Evolutionary conservation across 1,140 invertebrate species (phyloP).

Genomic region (Nasonia longicornis): DNA sequence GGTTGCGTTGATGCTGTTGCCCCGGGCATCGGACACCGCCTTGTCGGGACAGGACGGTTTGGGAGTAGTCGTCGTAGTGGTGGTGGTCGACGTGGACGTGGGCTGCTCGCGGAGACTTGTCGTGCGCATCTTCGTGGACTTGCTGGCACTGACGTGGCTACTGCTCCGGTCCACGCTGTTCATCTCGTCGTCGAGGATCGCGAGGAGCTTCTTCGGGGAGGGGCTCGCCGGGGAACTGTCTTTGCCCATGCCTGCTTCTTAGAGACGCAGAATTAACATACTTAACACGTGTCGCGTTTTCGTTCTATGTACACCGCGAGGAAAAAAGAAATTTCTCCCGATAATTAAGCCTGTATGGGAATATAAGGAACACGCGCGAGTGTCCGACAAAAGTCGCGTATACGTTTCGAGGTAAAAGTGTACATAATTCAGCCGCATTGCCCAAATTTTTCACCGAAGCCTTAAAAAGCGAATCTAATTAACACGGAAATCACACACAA

Average conservation of each 20-base stretch:
- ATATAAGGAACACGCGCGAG: too few species aligned
- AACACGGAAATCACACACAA: not conserved
- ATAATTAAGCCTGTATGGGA: too few species aligned
- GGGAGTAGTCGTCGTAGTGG: not conserved
- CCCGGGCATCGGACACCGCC: slow-evolving; percentile 31
- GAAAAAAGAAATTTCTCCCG: too few species aligned
- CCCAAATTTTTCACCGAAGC: not conserved
- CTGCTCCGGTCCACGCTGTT: slow-evolving; percentile 54
- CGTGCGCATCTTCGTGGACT: slow-evolving; percentile 41
- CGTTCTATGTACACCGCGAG: too few species aligned
- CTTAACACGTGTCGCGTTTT: too few species aligned
- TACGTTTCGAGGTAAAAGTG: too few species aligned
- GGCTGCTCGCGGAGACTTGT: slow-evolving; percentile 39
- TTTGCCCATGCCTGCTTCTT: slow-evolving; percentile 30
- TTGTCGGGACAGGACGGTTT: slow-evolving; percentile 51
- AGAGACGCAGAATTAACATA: too few species aligned
- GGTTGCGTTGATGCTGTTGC: slow-evolving; percentile 35
- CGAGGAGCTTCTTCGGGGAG: slow-evolving; percentile 35
- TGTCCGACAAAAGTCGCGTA: too few species aligned
- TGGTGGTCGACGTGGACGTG: slow-evolving; percentile 28
- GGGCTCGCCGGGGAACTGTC: slow-evolving; percentile 23
- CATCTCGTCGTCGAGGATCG: slow-evolving; percentile 59
- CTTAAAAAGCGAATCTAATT: slow-evolving; percentile 8
- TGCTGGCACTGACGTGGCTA: slow-evolving; percentile 1
- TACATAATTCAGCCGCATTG: too few species aligned